A percentile compares a stretch with the other conserved stretches of the same genome.
phyloP scores from a whole-genome alignment of 2,113 vertebrate genomes.

The Amblyornis subalaris region DNA sequence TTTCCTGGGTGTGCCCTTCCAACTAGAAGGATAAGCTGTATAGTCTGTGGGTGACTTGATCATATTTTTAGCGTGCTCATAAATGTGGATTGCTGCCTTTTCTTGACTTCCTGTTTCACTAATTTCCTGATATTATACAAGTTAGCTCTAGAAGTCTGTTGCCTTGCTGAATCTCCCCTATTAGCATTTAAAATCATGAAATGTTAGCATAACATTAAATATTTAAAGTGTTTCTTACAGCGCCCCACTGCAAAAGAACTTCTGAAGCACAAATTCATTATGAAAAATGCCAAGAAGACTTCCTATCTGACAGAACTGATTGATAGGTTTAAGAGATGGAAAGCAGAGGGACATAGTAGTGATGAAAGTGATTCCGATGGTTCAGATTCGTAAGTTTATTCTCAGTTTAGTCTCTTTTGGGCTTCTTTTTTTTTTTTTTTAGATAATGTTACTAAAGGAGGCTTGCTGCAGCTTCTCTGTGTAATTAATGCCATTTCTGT shows the following conservation, averaged over 20 bases:
- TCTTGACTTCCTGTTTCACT: conserved; percentile 30
- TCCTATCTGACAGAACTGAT: conserved; percentile 83
- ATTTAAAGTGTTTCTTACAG: conserved; percentile 54
- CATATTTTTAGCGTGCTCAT: conserved; percentile 5
- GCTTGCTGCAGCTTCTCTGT: neutral
- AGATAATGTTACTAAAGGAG: neutral
- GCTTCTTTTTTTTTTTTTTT: neutral
- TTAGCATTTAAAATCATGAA: neutral
- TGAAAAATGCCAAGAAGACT: conserved; percentile 83
- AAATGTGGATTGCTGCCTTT: conserved; percentile 10
- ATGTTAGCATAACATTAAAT: neutral
- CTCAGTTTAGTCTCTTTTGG: neutral
- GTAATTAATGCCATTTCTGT: neutral
- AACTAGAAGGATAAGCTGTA: neutral
- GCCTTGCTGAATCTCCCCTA: neutral
- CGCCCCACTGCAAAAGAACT: conserved; percentile 82
- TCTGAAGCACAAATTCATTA: conserved; percentile 83
- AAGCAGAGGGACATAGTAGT: conserved; percentile 90
- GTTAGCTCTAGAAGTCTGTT: neutral
- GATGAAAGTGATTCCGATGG: conserved; percentile 89
- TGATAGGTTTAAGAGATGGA: conserved; percentile 92
- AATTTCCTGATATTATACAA: neutral
- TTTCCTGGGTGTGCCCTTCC: conserved; percentile 52
- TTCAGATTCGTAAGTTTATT: conserved; percentile 84
- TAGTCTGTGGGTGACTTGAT: neutral